Base-by-base conservation (phyloP, 2,888 invertebrate genomes). In the Cataglyphis rosenhaueri region DNA sequence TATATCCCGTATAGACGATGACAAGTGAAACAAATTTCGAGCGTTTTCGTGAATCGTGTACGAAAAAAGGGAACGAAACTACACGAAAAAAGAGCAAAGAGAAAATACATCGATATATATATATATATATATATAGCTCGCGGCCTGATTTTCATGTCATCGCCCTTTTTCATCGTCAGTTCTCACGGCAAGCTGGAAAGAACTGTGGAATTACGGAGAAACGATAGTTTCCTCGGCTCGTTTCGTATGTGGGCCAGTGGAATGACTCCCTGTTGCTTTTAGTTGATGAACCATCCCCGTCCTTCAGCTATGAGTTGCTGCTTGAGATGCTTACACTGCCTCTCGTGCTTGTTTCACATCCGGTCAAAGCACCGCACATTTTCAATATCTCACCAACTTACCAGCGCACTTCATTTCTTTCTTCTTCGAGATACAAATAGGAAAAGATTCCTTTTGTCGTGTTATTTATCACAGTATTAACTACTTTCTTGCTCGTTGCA, bases 201-300 rank as follows among this genome's bases (percentile, higher is more conserved):
- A 74, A 78, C n/a, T 61, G 73, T 68, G 44, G 59, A 55, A 84
- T 88, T 85, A 76, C 57, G 65, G 85, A 38, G 82, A 65, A 75
- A 74, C 84, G 84, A 89, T 85, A 65, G 79, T 81, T 85, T 86
- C 25, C 85, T 84, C 87, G 70, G 79, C 57, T 86, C 76, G 74
- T 78, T 81, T 78, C 85, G 88, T 88, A 89, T 91, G 79, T 91
- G 79, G 89, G 88, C 86, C 89, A 89, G 64, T 81, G 79, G 87
- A 86, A 85, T 88, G 81, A 78, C 87, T 86, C 85, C 88, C 90
- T 90, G 92, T 90, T 88, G 92, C 92, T 92, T 92, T 92, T 92
- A 92, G 91, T 91, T 92, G 92, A 92, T 92, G 92, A 91, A 92
- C 89, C 87, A 88, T 83, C 83, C 83, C 86, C 87, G 79, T 90